Evolutionary conservation across 2,113 vertebrate species (phyloP).

Genomic region (Bagarius yarrelli): DNA sequence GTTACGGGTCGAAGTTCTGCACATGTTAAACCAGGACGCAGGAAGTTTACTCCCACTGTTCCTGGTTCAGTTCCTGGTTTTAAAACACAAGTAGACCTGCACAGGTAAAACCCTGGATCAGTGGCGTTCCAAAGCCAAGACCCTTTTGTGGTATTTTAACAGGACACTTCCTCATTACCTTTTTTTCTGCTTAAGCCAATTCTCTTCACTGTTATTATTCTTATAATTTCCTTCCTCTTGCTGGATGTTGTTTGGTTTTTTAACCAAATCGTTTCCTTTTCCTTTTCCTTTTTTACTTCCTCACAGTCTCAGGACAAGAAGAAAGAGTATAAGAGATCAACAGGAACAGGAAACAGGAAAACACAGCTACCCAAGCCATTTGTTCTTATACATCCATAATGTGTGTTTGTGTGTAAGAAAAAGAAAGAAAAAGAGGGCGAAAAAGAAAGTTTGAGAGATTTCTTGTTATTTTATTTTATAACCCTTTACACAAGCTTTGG

Average conservation of each 20-base stretch:
- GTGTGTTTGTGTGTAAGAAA: constrained; percentile 1
- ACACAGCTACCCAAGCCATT: not conserved
- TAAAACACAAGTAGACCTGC: constrained; percentile 10
- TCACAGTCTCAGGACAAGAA: not conserved
- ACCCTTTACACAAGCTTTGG: too few species aligned
- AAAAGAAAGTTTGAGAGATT: too few species aligned
- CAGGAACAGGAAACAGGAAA: not conserved
- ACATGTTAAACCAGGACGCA: constrained; percentile 20
- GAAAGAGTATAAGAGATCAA: not conserved
- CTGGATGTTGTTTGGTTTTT: not conserved
- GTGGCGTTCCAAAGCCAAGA: not conserved
- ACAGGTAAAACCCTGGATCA: not conserved
- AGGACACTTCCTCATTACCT: constrained; percentile 23
- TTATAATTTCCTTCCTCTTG: not conserved
- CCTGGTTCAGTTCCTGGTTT: constrained; percentile 15
- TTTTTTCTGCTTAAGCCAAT: not conserved
- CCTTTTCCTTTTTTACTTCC: constrained; percentile 12
- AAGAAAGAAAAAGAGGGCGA: too few species aligned
- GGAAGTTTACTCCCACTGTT: constrained; percentile 44
- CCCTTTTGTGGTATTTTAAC: constrained; percentile 3
- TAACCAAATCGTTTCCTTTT: not conserved
- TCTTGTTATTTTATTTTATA: too few species aligned
- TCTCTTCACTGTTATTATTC: not conserved
- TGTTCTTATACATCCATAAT: constrained; percentile 2
- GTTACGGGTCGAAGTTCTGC: constrained; percentile 26